Conservation (phyloP, 37 sponge, comb jelly and placozoan species). For the Cladorhizidae sp. region DNA sequence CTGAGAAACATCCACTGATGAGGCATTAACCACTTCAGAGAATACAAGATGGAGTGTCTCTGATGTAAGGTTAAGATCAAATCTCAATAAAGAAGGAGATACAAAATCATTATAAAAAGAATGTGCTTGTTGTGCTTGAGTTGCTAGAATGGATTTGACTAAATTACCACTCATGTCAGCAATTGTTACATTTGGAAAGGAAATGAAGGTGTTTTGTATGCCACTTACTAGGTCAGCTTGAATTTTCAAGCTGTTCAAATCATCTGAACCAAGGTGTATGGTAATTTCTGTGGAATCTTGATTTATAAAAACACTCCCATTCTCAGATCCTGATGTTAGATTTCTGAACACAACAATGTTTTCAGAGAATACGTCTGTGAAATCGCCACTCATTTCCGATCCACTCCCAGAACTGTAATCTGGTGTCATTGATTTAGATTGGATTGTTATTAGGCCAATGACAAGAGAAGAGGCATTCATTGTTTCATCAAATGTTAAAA, state of each 20-base stretch:
- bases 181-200: constrained; percentile 45
- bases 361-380: neutral
- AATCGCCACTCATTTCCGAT: neutral
- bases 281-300: constrained; percentile 67
- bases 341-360: neutral
- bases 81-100: constrained; percentile 62
- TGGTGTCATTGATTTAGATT: constrained; percentile 11
- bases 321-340: constrained; percentile 53
- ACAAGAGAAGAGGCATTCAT: constrained; percentile 72
- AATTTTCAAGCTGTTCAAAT: constrained; percentile 72
- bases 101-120: constrained; percentile 66
- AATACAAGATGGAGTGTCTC: constrained; percentile 73
- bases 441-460: constrained; percentile 64
- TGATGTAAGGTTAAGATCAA: constrained; percentile 76
- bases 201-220: constrained; percentile 66
- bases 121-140: constrained; percentile 36
- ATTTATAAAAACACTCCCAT: constrained; percentile 51
- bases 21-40: constrained; percentile 84
- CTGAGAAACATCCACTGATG: constrained; percentile 60
- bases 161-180: constrained; percentile 74
- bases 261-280: constrained; percentile 74
- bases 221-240: constrained; percentile 57
- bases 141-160: constrained; percentile 28
- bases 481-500: constrained; percentile 86
- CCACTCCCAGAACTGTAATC: constrained; percentile 17